These are phyloP conservation scores for Tinea semifulvella DNA, from an alignment of 2,888 invertebrate species.

Conservation along the genomic window DNA sequence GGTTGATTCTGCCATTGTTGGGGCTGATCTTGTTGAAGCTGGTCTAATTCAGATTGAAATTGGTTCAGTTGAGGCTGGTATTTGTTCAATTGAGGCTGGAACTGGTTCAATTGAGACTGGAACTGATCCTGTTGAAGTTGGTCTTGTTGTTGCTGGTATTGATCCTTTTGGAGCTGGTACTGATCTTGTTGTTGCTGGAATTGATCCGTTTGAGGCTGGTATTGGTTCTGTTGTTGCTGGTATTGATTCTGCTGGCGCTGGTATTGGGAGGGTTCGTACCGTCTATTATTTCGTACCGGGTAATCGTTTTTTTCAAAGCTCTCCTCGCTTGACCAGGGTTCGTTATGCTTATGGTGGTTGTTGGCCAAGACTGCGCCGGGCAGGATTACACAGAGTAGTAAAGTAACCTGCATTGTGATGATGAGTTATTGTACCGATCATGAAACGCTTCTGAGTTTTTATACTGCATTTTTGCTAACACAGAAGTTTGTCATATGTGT, in stretches of 20 bases:
- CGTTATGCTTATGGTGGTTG: conserved; percentile 31
- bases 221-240: neutral
- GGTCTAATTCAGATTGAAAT: no score
- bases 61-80: neutral
- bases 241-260: neutral
- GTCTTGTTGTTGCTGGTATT: conserved; percentile 23
- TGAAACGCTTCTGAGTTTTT: neutral
- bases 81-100: neutral
- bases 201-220: neutral
- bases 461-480: conserved; percentile 1
- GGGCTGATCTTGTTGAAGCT: no score
- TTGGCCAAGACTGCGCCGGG: conserved; percentile 37
- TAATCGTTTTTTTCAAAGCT: conserved; percentile 19
- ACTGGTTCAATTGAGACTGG: neutral
- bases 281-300: conserved; percentile 16
- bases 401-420: conserved; percentile 15
- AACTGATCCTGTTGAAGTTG: conserved; percentile 3
- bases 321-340: conserved; percentile 25
- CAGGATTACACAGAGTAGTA: conserved; percentile 43
- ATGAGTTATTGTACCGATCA: neutral
- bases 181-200: neutral
- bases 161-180: conserved; percentile 24
- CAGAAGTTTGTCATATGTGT: no score
- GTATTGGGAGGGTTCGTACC: neutral
- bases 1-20: neutral